Base-by-base conservation (phyloP, 2,113 vertebrate species). In the Circaetus gallicus region DNA sequence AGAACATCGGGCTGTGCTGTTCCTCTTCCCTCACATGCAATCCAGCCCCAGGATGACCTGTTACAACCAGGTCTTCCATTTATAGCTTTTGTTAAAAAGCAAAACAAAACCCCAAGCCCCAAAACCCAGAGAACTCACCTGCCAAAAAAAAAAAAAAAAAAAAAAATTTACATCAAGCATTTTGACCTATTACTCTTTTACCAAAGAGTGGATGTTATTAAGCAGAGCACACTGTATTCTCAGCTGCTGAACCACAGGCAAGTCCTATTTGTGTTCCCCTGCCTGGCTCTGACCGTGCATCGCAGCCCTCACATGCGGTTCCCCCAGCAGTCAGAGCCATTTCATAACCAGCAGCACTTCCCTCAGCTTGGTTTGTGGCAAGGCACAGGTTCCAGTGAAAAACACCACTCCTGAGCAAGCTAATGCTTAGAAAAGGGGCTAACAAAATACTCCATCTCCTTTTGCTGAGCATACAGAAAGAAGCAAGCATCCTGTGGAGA, bases 281-380 rank as follows among this genome's bases (percentile, higher is more conserved):
- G n/a, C 24, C 22, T 19, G 31, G 29, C 24, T n/a, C 38, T 45
- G 52, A 34, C 34, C n/a, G 40, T 1, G 2, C 36, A 36, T 24
- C 7, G 1, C 58, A 10, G n/a, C 34, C 29, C 34, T 65, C 25
- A 0, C 19, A 22, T 1, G 4, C 2, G 1, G 19, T 9, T 45
- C 49, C 36, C n/a, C 21, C 25, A 8, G 42, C 38, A 45, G 6
- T n/a, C 72, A 20, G 24, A 58, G 65, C 28, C 34, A 13, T 45
- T 34, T 45, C 40, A 10, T 19, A 29, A 25, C 38, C 19, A 45
- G 50, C 85, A 72, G 20, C 24, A 32, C 40, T 42, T 32, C 42
- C 65, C 16, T 25, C 34, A 15, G 38, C 29, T 26, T 26, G 34
- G 26, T 50, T 52, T 43, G 32, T 38, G 50, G 28, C 9, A 28